Conservation (phyloP, 2,888 invertebrate species). For the Pegoplata infirma region DNA sequence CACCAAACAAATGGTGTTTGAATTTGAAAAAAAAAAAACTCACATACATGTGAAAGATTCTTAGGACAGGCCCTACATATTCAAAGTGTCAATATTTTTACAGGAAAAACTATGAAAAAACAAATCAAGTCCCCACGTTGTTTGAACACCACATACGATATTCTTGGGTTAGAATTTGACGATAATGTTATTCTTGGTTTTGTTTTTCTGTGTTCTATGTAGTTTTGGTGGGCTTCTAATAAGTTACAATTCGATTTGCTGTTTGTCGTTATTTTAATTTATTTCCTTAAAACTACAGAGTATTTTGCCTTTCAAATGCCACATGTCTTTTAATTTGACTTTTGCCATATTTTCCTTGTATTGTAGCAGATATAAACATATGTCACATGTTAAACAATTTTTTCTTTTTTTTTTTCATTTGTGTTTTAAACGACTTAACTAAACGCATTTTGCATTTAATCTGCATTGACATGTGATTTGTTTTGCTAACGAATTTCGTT, state of each 20-base stretch:
- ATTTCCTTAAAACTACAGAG: constrained; percentile 55
- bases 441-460: constrained; percentile 17
- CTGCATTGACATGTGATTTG: constrained; percentile 30
- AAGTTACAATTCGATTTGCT: constrained; percentile 42
- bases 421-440: constrained; percentile 20
- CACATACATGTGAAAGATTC: background rate
- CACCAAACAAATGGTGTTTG: background rate
- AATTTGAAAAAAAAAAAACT: background rate
- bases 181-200: too few species aligned
- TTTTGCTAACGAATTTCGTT: constrained; percentile 8
- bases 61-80: background rate
- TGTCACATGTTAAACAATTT: constrained; percentile 4
- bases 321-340: constrained; percentile 40
- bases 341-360: constrained; percentile 37
- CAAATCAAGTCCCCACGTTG: constrained; percentile 20
- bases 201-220: too few species aligned
- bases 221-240: constrained; percentile 34
- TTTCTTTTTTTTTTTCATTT: constrained; percentile 4
- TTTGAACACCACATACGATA: background rate
- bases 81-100: constrained; percentile 25
- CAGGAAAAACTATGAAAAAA: constrained; percentile 4
- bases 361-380: background rate
- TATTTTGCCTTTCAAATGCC: constrained; percentile 42
- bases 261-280: constrained; percentile 32
- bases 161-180: background rate